Evolutionary conservation across 2,797 vertebrate genomes (phyloP).

Genomic region (Epinephelus malabaricus): DNA sequence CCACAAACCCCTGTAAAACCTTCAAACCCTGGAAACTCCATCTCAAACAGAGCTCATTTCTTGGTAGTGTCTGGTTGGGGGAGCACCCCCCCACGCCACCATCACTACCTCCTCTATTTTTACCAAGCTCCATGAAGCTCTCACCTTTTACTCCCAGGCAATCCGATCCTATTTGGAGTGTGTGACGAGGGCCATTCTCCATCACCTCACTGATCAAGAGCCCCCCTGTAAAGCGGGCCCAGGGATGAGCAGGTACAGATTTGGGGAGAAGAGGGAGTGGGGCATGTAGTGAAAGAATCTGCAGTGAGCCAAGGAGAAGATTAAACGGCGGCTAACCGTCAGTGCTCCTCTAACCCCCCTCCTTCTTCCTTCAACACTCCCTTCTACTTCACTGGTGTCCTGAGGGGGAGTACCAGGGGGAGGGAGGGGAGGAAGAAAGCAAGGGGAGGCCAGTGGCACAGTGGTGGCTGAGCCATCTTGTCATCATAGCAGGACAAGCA

Average conservation of each 20-base stretch:
- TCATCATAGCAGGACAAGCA: conserved; percentile 87
- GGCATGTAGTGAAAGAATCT: conserved; percentile 82
- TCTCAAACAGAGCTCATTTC: conserved; percentile 66
- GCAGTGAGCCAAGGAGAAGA: conserved; percentile 83
- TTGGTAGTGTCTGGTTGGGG: conserved; percentile 59
- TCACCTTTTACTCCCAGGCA: conserved; percentile 81
- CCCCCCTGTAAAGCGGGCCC: conserved; percentile 78
- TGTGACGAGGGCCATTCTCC: conserved; percentile 83
- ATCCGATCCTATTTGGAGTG: conserved; percentile 83
- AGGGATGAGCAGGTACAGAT: conserved; percentile 84
- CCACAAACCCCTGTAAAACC: conserved; percentile 47
- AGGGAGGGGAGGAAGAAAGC: conserved; percentile 46
- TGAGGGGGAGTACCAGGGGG: conserved; percentile 62
- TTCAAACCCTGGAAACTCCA: conserved; percentile 51
- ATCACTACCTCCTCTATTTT: conserved; percentile 54
- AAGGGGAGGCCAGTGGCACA: conserved; percentile 72
- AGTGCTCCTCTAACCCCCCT: conserved; percentile 40
- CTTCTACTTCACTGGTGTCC: conserved; percentile 74
- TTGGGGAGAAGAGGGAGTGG: conserved; percentile 75
- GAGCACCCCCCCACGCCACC: conserved; percentile 24
- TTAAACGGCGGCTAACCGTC: conserved; percentile 80
- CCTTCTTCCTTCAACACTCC: conserved; percentile 44
- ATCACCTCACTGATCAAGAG: conserved; percentile 84
- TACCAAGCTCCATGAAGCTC: conserved; percentile 71
- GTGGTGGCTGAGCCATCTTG: conserved; percentile 84